Evolutionary conservation across 2,888 invertebrate species (phyloP).

Genomic region (Leptinotarsa peninsularis): DNA sequence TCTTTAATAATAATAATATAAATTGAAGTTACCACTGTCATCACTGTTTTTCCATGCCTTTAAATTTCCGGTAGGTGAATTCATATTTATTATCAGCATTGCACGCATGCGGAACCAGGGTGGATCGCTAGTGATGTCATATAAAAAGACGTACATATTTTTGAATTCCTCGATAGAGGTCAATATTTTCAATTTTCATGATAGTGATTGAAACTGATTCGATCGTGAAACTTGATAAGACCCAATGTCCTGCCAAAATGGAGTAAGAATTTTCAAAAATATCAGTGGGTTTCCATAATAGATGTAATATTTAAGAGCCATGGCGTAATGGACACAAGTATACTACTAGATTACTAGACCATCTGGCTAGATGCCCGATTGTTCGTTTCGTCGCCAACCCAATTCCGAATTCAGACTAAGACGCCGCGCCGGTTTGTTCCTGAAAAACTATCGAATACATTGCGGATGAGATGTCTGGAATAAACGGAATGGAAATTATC

Average conservation of each 20-base stretch:
- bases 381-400: constrained; percentile 35
- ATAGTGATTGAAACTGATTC: too few species aligned
- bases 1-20: too few species aligned
- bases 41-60: too few species aligned
- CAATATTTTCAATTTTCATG: too few species aligned
- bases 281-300: neutral
- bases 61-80: too few species aligned
- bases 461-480: neutral
- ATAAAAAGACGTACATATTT: too few species aligned
- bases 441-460: constrained; percentile 23
- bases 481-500: neutral
- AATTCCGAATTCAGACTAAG: constrained; percentile 30
- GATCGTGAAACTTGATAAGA: neutral
- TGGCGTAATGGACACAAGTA: constrained; percentile 25
- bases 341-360: constrained; percentile 29
- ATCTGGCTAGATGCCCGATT: constrained; percentile 34
- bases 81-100: too few species aligned
- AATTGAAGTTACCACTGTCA: too few species aligned
- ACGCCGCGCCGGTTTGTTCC: constrained; percentile 25
- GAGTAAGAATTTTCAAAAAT: neutral
- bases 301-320: constrained; percentile 23
- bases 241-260: neutral
- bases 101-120: too few species aligned
- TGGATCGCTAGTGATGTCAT: too few species aligned
- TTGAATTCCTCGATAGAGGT: too few species aligned